phyloP scores from a whole-genome alignment of 1,140 invertebrate genomes.

The Cydia amplana region DNA sequence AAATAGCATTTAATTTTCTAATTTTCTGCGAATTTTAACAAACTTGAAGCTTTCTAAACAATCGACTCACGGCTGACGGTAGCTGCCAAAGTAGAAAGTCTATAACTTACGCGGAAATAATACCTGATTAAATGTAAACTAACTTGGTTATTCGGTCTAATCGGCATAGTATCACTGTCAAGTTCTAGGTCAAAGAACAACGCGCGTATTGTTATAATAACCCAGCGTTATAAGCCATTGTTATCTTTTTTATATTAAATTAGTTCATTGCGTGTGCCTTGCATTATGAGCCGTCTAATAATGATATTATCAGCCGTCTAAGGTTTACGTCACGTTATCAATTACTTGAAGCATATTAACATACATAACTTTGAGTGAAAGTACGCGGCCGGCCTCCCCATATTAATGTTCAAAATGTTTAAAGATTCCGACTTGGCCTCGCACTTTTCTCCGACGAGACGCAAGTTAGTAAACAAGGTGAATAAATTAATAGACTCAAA shows the following conservation, averaged over 20 bases:
- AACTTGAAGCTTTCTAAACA: constrained; percentile 29
- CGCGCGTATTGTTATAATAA: constrained; percentile 5
- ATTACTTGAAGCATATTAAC: constrained; percentile 69
- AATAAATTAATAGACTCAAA: constrained; percentile 72
- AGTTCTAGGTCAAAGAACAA: constrained; percentile 31
- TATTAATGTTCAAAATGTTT: constrained; percentile 76
- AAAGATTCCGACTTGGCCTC: constrained; percentile 66
- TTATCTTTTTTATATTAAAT: neutral
- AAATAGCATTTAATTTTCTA: constrained; percentile 10
- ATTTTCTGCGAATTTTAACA: constrained; percentile 31
- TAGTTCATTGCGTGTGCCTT: neutral
- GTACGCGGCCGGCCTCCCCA: constrained; percentile 67
- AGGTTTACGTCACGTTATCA: constrained; percentile 70
- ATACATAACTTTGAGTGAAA: constrained; percentile 78
- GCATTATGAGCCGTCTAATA: constrained; percentile 12
- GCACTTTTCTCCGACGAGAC: constrained; percentile 71
- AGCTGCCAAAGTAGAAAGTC: constrained; percentile 18
- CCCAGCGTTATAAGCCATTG: neutral
- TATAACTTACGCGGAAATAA: constrained; percentile 17
- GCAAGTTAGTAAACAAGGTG: constrained; percentile 67
- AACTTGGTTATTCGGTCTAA: constrained; percentile 1
- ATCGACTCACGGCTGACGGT: constrained; percentile 14
- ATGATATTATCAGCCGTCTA: constrained; percentile 44
- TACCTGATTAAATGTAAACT: constrained; percentile 19
- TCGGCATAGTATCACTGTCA: neutral